Evolutionary conservation across 1,140 invertebrate species (phyloP), one percentile per base, ranked within the genome.

Genomic region (Hypothenemus hampei): DNA sequence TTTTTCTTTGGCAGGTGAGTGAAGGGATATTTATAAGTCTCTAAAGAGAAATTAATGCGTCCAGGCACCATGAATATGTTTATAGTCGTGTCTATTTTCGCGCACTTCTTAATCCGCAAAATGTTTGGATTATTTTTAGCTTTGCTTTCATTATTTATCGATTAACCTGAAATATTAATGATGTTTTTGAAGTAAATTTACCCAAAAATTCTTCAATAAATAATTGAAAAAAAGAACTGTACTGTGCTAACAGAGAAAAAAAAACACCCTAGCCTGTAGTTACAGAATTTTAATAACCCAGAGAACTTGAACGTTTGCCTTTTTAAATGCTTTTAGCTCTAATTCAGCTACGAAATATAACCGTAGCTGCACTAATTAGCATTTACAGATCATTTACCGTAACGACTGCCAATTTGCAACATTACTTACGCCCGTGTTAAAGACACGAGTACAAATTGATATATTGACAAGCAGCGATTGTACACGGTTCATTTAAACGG

Each of bases 71-170:
- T 11, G 23, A 11, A 23, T 21, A 20, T 19, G 13, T n/a, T 20
- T 19, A 13, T 8, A n/a, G 16, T 20, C 8, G 29, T 19, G 36
- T 39, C 48, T 50, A 23, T 50, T 44, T 52, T 52, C 15, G 39
- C 50, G 50, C 39, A 52, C 20, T 52, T 52, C 50, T 52, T 33
- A 37, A 43, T 43, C 21, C 50, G 50, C 50, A 16, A 52, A 43
- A 37, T 37, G 19, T 52, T 52, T 52, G 19, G 13, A 36, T 20
- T 52, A 52, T 52, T 52, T 52, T 52, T 52, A 52, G 50, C 4
- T 16, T 37, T 15, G 11, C 37, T 5, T 36, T 33, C 18, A 29
- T 52, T 43, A 29, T 44, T 44, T 31, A 44, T 52, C 24, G 44
- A 52, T 35, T 31, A 26, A 23, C 15, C 33, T 37, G 11, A 5